phyloP scores from a whole-genome alignment of 2,888 invertebrate species.

The Diplazon laetatorius region DNA sequence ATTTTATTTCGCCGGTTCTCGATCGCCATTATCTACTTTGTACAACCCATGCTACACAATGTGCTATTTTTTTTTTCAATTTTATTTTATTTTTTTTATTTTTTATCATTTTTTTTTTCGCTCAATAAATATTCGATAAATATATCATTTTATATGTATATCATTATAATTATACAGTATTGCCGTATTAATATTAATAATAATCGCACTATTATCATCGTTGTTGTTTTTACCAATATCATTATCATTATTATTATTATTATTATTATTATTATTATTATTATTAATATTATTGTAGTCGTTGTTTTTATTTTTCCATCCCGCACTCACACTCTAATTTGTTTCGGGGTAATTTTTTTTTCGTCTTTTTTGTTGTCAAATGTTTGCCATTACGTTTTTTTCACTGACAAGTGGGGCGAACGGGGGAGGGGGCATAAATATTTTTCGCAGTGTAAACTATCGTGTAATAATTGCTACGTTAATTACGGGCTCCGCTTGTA shows the following conservation, averaged over 20 bases:
- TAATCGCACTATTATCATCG: constrained; percentile 72
- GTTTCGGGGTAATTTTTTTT: constrained; percentile 24
- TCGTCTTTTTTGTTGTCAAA: constrained; percentile 7
- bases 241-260: constrained; percentile 69
- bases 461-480: constrained; percentile 44
- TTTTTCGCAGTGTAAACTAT: constrained; percentile 38
- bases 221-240: constrained; percentile 68
- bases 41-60: constrained; percentile 79
- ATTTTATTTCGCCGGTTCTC: constrained; percentile 55
- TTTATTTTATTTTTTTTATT: constrained; percentile 68
- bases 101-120: constrained; percentile 67
- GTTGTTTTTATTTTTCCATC: constrained; percentile 61
- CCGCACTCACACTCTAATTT: constrained; percentile 44
- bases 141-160: constrained; percentile 79
- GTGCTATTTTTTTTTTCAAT: constrained; percentile 68
- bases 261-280: constrained; percentile 56
- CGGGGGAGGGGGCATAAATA: too few species aligned
- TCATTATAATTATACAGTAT: constrained; percentile 71
- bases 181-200: constrained; percentile 69
- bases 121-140: constrained; percentile 81
- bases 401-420: constrained; percentile 36
- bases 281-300: constrained; percentile 55
- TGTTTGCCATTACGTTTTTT: too few species aligned
- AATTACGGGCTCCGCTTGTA: constrained; percentile 60
- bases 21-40: constrained; percentile 77